phyloP scores from a whole-genome alignment of 2,113 vertebrate species.

The Smithornis capensis region DNA sequence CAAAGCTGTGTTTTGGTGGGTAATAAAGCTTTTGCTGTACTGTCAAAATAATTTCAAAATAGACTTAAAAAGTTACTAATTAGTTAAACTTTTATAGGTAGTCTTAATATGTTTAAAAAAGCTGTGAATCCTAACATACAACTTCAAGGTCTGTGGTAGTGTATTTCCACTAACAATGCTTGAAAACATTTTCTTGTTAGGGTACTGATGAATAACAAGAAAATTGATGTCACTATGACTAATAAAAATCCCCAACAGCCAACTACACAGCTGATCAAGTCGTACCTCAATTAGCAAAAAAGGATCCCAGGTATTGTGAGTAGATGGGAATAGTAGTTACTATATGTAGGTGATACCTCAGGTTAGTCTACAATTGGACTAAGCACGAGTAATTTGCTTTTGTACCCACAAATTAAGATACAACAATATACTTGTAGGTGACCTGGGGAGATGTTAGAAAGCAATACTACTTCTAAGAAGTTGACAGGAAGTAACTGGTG shows the following conservation, averaged over 20 bases:
- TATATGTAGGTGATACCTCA: background rate
- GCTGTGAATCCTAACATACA: background rate
- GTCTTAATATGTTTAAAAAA: background rate
- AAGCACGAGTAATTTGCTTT: background rate
- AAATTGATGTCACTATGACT: background rate
- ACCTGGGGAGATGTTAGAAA: background rate
- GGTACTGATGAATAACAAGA: background rate
- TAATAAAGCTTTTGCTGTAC: background rate
- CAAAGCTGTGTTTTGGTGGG: background rate
- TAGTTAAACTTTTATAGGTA: background rate
- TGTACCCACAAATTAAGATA: background rate
- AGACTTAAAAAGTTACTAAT: background rate
- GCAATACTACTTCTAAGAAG: background rate
- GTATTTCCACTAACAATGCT: background rate
- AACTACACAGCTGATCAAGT: background rate
- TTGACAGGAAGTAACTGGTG: background rate
- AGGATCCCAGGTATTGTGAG: background rate
- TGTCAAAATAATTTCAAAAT: background rate
- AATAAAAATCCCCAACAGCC: background rate
- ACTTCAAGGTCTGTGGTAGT: background rate
- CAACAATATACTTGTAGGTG: background rate
- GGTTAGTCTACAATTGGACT: background rate
- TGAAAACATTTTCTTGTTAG: background rate
- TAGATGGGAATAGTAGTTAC: background rate
- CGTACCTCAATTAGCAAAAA: background rate